Evolutionary conservation across 2,888 invertebrate species (phyloP), one percentile per base, ranked within the genome.

Genomic region (Cephus runcator): DNA sequence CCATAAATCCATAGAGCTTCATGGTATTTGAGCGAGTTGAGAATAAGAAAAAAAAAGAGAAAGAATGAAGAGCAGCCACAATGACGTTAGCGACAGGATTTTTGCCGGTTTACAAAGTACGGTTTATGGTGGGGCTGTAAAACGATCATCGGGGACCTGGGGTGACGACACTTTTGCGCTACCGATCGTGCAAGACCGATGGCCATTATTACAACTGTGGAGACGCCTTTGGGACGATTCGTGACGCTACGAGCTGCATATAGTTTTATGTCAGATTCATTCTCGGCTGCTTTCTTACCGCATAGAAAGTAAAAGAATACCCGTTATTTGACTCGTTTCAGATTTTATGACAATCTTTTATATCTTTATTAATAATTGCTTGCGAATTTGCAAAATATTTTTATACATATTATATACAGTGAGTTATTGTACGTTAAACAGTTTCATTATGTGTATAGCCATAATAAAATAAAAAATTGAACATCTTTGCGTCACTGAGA

Each of bases 121-220:
- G 84, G 86, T 88, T 90, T 88, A 87, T 85, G 85, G 82, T 81
- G 81, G 40, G 40, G 83, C 83, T 85, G 87, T 89, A 90, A 90
- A 90, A 84, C 86, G 85, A 90, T 90, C 86, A 90, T 90, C 82
- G 87, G 80, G 83, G 81, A 79, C 83, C 84, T 86, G 82, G 87
- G 86, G 90, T 89, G 90, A 88, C 87, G 90, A 90, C 88, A 87
- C 87, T 88, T 87, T 87, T 82, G 87, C 87, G 88, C 87, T 89
- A 88, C 89, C 87, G 88, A 88, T 78, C 23, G 34, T 75, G 79
- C 81, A 76, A 79, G 81, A 81, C 40, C 69, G 34, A 34, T 71
- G 80, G 80, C 77, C 77, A 81, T 84, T 81, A 82, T 84, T 80
- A 79, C 79, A 82, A 71, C 71, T 71, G 71, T 15, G 34, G 2